Conservation (phyloP, 2,888 invertebrate genomes). For the Fragum sueziense region DNA sequence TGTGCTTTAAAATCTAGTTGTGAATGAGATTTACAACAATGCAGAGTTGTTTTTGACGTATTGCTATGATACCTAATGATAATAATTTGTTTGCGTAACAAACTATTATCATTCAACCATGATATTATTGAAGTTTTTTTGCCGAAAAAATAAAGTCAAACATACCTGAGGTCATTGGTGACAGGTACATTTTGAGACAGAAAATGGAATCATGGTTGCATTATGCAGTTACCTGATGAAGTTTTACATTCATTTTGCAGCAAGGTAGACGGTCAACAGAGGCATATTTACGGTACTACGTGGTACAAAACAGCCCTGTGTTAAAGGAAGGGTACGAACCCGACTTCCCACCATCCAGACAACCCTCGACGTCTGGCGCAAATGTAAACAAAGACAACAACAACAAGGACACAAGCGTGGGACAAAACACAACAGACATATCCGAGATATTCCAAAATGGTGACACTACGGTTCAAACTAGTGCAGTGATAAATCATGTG, state of each 20-base stretch:
- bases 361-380: neutral
- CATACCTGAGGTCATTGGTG: no score
- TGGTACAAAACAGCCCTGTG: constrained; percentile 56
- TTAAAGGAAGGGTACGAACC: constrained; percentile 21
- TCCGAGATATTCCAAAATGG: neutral
- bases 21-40: no score
- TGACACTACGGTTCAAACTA: neutral
- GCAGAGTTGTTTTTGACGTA: no score
- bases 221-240: no score
- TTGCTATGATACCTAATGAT: no score
- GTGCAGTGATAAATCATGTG: constrained; percentile 1
- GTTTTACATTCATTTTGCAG: constrained; percentile 61
- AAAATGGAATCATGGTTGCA: no score
- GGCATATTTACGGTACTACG: constrained; percentile 73
- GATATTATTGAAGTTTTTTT: no score
- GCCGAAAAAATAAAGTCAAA: no score
- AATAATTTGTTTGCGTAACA: no score
- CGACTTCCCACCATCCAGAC: neutral
- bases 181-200: no score
- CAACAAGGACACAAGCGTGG: neutral
- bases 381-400: neutral
- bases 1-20: no score
- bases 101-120: no score
- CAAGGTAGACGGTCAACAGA: constrained; percentile 76
- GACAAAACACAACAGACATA: neutral